These are phyloP conservation scores for Semnornis frantzii DNA, from an alignment of 2,113 vertebrate genomes.

Conservation along the genomic window DNA sequence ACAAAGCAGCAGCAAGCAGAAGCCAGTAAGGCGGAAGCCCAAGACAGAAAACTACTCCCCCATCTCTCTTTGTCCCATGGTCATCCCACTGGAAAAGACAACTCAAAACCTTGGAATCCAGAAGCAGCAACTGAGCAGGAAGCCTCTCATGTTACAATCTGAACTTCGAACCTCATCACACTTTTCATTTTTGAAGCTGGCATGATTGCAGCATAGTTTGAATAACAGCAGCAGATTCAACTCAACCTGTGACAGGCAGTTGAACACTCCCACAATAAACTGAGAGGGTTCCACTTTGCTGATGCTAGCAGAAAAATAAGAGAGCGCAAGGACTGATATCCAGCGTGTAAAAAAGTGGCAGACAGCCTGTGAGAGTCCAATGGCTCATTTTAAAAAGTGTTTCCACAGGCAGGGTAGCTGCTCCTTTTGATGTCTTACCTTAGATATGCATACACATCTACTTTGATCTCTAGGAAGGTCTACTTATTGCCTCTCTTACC, in stretches of 20 bases:
- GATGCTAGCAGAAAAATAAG: not conserved
- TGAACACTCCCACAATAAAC: not conserved
- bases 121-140: too few relatives aligned
- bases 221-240: too few relatives aligned
- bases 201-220: too few relatives aligned
- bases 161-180: too few relatives aligned
- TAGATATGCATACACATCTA: not conserved
- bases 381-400: not conserved
- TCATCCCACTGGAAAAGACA: too few relatives aligned
- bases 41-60: too few relatives aligned
- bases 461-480: slow-evolving; percentile 25
- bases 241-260: not conserved
- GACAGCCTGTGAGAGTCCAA: not conserved
- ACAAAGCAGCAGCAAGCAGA: too few relatives aligned
- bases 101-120: too few relatives aligned
- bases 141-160: too few relatives aligned
- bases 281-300: not conserved
- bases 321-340: not conserved
- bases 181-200: too few relatives aligned
- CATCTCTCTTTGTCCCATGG: too few relatives aligned
- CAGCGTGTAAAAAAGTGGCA: not conserved
- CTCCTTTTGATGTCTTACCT: slow-evolving; percentile 10
- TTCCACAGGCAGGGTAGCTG: not conserved
- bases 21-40: too few relatives aligned
- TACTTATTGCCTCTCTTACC: not conserved